phyloP scores from a whole-genome alignment of 2,113 vertebrate species.

The Petrocephalus microphthalmus region DNA sequence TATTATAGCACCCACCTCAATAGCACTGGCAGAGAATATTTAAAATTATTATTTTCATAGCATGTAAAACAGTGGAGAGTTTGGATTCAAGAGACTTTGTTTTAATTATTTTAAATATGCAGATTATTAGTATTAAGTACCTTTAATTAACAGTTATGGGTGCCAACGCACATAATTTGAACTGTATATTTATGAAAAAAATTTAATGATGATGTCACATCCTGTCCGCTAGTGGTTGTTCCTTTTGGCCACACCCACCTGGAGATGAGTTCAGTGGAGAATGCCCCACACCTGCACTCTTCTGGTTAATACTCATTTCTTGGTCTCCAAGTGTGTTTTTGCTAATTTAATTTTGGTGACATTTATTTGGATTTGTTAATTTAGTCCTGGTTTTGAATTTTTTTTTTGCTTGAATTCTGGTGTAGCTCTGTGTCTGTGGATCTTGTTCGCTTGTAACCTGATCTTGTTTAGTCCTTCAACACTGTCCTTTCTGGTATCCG shows the following conservation, averaged over 20 bases:
- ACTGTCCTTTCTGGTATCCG: neutral
- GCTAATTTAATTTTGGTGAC: neutral
- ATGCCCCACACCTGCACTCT: neutral
- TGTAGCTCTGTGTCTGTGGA: neutral
- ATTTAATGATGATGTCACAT: neutral
- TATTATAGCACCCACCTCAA: neutral
- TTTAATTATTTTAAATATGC: neutral
- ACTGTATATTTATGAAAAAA: neutral
- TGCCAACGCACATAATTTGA: neutral
- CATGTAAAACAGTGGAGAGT: neutral
- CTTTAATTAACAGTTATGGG: neutral
- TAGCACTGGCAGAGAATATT: neutral
- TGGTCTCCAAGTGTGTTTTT: neutral
- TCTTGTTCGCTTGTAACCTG: neutral
- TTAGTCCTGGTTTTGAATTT: neutral
- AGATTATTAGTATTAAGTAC: neutral
- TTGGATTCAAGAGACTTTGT: neutral
- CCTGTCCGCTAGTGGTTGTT: neutral
- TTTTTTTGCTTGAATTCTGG: neutral
- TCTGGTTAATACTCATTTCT: neutral
- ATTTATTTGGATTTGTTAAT: neutral
- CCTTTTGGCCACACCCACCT: neutral
- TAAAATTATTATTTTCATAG: neutral
- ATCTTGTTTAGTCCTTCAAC: neutral
- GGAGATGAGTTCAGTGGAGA: neutral